Percentiles rank a stretch among this genome's conserved stretches.
These are phyloP conservation scores for Ornithorhynchus anatinus DNA, from an alignment of 2,113 vertebrate species.

Conservation along the genomic window DNA sequence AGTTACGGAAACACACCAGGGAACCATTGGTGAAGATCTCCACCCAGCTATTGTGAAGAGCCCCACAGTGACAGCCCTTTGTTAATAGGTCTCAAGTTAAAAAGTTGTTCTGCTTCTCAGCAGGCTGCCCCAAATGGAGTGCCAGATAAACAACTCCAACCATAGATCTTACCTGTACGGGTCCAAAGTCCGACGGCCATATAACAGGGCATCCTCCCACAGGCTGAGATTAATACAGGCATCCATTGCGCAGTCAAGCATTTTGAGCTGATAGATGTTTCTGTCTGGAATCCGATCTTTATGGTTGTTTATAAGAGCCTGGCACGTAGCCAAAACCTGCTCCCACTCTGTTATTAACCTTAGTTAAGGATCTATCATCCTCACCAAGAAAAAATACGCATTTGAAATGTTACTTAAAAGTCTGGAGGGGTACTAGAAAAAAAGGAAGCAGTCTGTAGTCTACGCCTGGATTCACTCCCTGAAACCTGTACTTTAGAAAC, in stretches of 20 bases:
- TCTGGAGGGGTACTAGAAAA: constrained; percentile 11
- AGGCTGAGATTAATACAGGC: constrained; percentile 81
- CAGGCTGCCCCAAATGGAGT: not conserved
- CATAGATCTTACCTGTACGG: constrained; percentile 79
- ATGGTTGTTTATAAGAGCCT: constrained; percentile 66
- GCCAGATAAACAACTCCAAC: not conserved
- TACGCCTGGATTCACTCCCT: constrained; percentile 13
- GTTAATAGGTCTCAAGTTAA: not conserved
- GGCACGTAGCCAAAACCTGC: constrained; percentile 67
- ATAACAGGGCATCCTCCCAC: constrained; percentile 81
- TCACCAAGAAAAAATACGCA: constrained; percentile 22
- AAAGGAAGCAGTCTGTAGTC: not conserved
- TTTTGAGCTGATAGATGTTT: constrained; percentile 86
- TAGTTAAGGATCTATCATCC: constrained; percentile 68
- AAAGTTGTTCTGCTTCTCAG: not conserved
- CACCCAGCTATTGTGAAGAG: not conserved
- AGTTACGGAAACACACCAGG: not conserved
- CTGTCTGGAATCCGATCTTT: constrained; percentile 75
- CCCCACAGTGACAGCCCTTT: accelerated
- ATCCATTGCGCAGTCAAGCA: constrained; percentile 87
- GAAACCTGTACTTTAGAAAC: constrained; percentile 40
- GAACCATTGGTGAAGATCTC: not conserved
- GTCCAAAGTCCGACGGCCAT: constrained; percentile 79
- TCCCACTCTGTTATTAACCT: constrained; percentile 79
- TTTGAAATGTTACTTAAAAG: constrained; percentile 6